phyloP scores from a whole-genome alignment of 1,140 invertebrate species.

The Dysdera silvatica region DNA sequence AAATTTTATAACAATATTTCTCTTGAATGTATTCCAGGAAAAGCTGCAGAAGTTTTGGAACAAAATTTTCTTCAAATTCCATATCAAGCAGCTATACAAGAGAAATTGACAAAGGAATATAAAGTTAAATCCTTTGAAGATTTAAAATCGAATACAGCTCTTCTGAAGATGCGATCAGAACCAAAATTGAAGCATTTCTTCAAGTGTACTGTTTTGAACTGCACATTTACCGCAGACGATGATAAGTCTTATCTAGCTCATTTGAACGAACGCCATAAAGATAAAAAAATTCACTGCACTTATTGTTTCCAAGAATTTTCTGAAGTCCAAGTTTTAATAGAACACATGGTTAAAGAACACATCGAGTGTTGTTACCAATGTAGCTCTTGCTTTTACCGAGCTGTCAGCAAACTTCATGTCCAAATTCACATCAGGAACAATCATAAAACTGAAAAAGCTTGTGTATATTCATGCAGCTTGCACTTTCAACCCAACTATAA shows the following conservation, averaged over 20 bases:
- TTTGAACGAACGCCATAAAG: background rate
- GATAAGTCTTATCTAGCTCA: background rate
- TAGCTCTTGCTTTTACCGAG: conserved; percentile 22
- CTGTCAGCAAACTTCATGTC: conserved; percentile 11
- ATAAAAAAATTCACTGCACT: conserved; percentile 6
- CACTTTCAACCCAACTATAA: too few species aligned
- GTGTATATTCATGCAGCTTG: too few species aligned
- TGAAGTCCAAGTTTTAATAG: background rate
- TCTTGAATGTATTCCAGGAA: background rate
- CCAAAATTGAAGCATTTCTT: conserved; percentile 14
- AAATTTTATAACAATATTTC: too few species aligned
- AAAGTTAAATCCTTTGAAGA: conserved; percentile 4
- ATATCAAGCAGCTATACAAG: conserved; percentile 9
- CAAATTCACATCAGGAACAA: conserved; percentile 11
- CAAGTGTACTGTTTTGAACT: conserved; percentile 9
- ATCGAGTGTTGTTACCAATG: conserved; percentile 5
- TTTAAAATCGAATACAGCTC: conserved; percentile 12
- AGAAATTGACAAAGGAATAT: background rate
- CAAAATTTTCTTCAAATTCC: too few species aligned
- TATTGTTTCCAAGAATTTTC: conserved; percentile 16
- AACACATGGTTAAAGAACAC: conserved; percentile 11
- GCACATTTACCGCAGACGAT: conserved; percentile 2
- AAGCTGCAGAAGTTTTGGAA: background rate
- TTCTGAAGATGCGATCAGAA: conserved; percentile 1
- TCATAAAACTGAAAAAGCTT: too few species aligned